A percentile compares a stretch with the other conserved stretches of the same genome.
phyloP scores from a whole-genome alignment of 2,888 invertebrate genomes.

The Camponotus fellah region DNA sequence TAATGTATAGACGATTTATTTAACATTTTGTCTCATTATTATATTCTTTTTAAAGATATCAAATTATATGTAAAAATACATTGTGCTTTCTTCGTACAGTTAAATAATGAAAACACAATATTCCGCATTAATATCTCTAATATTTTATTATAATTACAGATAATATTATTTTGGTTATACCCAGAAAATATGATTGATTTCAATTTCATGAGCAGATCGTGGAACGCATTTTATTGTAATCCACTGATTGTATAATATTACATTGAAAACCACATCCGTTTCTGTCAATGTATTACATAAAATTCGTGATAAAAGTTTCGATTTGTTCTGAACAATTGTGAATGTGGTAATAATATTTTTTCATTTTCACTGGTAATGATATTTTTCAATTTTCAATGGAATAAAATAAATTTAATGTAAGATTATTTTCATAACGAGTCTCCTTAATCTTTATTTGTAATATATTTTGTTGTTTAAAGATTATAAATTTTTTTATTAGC shows the following conservation, averaged over 20 bases:
- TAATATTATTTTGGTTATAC: background rate
- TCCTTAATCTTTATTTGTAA: conserved; percentile 6
- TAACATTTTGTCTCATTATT: background rate
- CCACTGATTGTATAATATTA: conserved; percentile 1
- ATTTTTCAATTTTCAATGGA: conserved; percentile 2
- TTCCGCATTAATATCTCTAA: background rate
- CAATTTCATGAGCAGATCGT: background rate
- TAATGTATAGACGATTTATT: background rate
- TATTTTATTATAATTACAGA: background rate
- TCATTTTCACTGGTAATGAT: background rate
- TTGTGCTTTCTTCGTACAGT: background rate
- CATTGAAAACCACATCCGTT: background rate
- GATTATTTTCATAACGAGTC: background rate
- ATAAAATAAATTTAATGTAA: background rate
- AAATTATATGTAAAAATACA: background rate
- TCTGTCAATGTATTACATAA: conserved; percentile 12
- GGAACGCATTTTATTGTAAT: conserved; percentile 7
- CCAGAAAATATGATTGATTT: background rate
- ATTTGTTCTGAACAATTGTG: conserved; percentile 10
- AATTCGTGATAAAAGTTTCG: background rate
- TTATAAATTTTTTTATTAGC: background rate
- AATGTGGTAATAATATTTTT: background rate
- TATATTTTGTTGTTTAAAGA: background rate
- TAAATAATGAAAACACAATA: background rate
- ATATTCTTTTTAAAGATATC: background rate